Conservation (phyloP, 2,797 vertebrate species). For the Diplodus puntazzo region DNA sequence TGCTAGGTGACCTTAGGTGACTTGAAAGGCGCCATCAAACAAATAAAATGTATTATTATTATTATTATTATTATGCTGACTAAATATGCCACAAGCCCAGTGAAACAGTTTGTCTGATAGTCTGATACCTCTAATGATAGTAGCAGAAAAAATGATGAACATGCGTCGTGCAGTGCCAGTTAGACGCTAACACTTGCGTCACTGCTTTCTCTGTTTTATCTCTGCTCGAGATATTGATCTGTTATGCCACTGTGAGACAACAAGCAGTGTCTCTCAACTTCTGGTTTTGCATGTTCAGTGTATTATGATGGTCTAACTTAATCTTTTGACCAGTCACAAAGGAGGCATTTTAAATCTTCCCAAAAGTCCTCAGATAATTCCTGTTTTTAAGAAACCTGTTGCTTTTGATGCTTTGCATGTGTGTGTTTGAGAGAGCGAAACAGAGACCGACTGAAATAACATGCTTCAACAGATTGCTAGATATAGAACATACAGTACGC, state of each 20-base stretch:
- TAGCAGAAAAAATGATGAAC: background rate
- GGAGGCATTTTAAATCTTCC: background rate
- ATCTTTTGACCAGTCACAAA: background rate
- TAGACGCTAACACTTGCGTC: background rate
- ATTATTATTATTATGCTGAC: background rate
- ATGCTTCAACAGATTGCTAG: slow-evolving; percentile 31
- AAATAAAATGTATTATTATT: too few relatives aligned
- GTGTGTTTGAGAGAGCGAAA: background rate
- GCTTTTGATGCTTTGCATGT: slow-evolving; percentile 24
- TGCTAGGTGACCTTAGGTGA: background rate
- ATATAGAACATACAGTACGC: slow-evolving; percentile 52
- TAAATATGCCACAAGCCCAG: background rate
- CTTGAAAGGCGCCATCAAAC: too few relatives aligned
- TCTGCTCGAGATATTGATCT: slow-evolving; percentile 11
- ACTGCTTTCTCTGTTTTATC: background rate
- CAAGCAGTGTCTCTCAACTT: background rate
- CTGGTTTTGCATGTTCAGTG: background rate
- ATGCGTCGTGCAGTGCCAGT: background rate
- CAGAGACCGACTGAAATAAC: slow-evolving; percentile 44
- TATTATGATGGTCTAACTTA: background rate
- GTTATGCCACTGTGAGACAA: background rate
- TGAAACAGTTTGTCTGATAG: background rate
- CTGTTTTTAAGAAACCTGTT: slow-evolving; percentile 23
- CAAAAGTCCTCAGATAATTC: slow-evolving; percentile 6
- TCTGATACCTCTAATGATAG: background rate